A percentile compares a stretch with the other conserved stretches of the same genome.
phyloP scores from a whole-genome alignment of 1,140 invertebrate species.

The Tetramorium simillimum region DNA sequence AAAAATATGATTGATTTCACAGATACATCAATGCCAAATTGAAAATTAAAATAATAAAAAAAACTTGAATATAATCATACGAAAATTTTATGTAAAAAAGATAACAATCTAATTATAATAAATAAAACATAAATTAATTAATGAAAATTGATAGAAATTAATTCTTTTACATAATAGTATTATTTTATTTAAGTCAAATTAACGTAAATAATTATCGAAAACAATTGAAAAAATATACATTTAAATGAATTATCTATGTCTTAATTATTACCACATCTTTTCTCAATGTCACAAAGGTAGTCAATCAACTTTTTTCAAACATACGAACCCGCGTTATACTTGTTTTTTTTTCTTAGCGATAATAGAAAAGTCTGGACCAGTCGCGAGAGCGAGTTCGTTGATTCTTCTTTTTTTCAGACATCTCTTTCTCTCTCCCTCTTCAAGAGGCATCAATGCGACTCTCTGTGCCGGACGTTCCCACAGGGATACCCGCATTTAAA shows the following conservation, averaged over 20 bases:
- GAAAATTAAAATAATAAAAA: background rate
- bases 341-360: conserved; percentile 11
- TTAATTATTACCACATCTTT: conserved; percentile 7
- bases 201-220: background rate
- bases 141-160: no score
- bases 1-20: background rate
- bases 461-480: conserved; percentile 75
- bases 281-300: background rate
- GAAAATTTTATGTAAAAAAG: background rate
- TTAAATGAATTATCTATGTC: background rate
- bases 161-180: no score
- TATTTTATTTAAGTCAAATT: conserved; percentile 6
- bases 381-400: conserved; percentile 67
- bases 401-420: conserved; percentile 55
- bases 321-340: background rate
- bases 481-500: conserved; percentile 77
- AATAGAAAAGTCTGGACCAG: conserved; percentile 66
- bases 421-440: conserved; percentile 45
- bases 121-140: no score
- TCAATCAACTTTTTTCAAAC: conserved; percentile 42
- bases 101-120: background rate
- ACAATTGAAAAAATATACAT: background rate
- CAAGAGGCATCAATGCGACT: conserved; percentile 63
- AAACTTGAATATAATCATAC: background rate
- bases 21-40: background rate